Conservation (phyloP, 2,113 vertebrate genomes). For the Pelobates fuscus region DNA sequence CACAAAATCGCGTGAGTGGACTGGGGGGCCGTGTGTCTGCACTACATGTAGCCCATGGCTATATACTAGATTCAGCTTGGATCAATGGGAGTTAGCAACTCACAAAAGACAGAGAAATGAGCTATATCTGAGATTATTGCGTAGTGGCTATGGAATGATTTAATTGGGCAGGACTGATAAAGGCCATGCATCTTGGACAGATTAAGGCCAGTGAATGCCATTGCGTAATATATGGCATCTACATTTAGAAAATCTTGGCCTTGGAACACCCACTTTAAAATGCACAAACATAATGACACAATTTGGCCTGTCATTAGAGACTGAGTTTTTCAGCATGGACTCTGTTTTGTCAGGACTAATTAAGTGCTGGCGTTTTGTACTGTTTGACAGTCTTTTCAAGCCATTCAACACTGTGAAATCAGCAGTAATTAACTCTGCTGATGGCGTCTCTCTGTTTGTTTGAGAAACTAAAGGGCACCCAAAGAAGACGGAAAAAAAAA, state of each 20-base stretch:
- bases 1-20: no score
- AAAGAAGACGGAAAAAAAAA: background rate
- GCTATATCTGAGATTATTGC: no score
- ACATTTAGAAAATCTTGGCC: background rate
- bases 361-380: constrained; percentile 29
- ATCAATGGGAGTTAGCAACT: no score
- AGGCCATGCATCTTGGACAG: no score
- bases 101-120: no score
- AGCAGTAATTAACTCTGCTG: constrained; percentile 33
- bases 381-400: constrained; percentile 9
- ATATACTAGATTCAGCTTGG: no score
- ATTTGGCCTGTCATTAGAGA: constrained; percentile 33
- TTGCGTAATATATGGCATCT: no score
- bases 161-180: no score
- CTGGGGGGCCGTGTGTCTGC: no score
- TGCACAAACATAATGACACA: constrained; percentile 15
- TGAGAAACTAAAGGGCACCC: background rate
- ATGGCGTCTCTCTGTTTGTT: constrained; percentile 22
- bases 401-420: constrained; percentile 23
- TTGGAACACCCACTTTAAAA: constrained; percentile 12
- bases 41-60: no score
- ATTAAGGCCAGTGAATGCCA: no score
- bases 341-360: constrained; percentile 39
- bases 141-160: no score
- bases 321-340: background rate